Evolutionary conservation across 2,113 vertebrate species (phyloP).

Genomic region (Thalassarche chlororhynchos): DNA sequence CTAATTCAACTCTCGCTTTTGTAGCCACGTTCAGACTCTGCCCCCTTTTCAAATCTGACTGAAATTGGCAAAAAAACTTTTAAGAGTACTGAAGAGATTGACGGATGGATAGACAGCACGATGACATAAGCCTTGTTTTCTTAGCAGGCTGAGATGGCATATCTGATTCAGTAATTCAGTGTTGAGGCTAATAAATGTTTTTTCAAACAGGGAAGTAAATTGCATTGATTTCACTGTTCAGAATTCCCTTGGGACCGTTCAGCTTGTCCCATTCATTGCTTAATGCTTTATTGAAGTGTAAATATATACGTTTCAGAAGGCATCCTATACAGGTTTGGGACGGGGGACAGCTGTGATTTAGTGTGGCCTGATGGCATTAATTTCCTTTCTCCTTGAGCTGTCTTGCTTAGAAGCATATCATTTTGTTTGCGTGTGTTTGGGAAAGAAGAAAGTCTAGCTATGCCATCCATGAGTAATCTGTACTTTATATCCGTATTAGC

Average conservation of each 20-base stretch:
- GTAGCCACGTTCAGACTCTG: not conserved
- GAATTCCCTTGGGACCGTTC: not conserved
- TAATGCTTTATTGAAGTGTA: constrained; percentile 38
- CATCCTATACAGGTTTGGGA: not conserved
- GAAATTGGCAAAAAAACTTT: constrained; percentile 9
- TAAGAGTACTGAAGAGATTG: not conserved
- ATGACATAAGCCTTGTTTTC: constrained; percentile 3
- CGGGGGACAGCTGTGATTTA: not conserved
- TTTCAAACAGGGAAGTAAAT: not conserved
- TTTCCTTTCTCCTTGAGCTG: constrained; percentile 27
- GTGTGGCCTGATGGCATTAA: constrained; percentile 11
- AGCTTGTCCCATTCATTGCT: not conserved
- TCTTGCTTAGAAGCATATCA: not conserved
- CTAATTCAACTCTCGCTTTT: not conserved
- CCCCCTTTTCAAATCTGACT: not conserved
- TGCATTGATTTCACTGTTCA: constrained; percentile 19
- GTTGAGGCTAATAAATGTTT: not conserved
- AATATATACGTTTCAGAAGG: constrained; percentile 5
- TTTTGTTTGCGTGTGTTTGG: not conserved
- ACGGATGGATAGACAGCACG: not conserved
- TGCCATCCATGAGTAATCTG: constrained; percentile 13
- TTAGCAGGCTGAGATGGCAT: not conserved
- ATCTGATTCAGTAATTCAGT: not conserved
- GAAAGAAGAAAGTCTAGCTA: constrained; percentile 8
- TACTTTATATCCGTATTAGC: constrained; percentile 53